A percentile compares a stretch with the other conserved stretches of the same genome.
Evolutionary conservation across 2,113 vertebrate species (phyloP).

Genomic region (Tauraco erythrolophus): DNA sequence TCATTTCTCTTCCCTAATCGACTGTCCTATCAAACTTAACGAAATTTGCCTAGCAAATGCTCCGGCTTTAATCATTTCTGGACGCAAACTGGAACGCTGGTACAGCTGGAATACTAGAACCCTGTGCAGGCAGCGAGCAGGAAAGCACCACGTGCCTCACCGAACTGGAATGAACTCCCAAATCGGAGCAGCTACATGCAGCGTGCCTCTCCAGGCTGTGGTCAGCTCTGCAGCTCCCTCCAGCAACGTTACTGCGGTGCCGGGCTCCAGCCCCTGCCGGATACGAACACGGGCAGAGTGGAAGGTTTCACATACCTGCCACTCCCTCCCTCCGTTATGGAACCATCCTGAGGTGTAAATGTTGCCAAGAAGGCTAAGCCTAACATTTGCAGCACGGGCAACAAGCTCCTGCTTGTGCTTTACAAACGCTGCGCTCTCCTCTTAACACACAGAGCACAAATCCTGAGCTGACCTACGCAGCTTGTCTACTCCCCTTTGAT

Average conservation of each 20-base stretch:
- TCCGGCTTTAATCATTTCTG: neutral
- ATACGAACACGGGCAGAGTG: fast-evolving
- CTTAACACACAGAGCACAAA: neutral
- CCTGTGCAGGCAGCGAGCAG: neutral
- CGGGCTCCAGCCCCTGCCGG: neutral
- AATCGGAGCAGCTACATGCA: neutral
- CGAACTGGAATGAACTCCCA: conserved; percentile 13
- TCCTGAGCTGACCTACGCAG: neutral
- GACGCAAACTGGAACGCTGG: neutral
- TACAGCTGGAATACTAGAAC: neutral
- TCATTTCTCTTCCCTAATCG: neutral
- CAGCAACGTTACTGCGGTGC: neutral
- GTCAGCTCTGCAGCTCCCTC: neutral
- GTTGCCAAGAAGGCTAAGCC: neutral
- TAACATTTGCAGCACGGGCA: neutral
- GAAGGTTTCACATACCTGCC: neutral
- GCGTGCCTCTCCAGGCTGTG: neutral
- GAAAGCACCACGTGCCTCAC: neutral
- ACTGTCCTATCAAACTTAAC: neutral
- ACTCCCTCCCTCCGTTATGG: neutral
- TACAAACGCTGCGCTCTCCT: neutral
- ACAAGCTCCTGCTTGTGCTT: neutral
- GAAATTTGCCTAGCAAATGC: neutral
- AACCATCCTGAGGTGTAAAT: neutral
- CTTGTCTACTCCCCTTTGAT: neutral